Conservation (phyloP, 2,113 vertebrate species). For the Neodontobutis hainanensis region DNA sequence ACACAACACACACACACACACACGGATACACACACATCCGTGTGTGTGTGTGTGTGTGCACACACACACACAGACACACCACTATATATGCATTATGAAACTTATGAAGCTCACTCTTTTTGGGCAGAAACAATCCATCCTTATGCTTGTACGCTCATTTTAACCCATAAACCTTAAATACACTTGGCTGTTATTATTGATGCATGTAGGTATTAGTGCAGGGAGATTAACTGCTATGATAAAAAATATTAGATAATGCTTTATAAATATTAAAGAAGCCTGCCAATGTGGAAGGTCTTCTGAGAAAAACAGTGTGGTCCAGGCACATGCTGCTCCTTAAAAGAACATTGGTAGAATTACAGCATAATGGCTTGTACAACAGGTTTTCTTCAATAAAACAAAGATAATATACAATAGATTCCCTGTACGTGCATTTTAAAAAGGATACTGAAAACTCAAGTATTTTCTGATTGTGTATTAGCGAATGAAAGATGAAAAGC, state of each 20-base stretch:
- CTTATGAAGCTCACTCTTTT: not conserved
- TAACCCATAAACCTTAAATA: conserved; percentile 37
- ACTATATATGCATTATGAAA: too few species aligned
- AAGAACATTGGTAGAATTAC: too few species aligned
- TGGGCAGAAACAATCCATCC: not conserved
- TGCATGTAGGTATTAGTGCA: conserved; percentile 46
- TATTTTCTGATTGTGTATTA: not conserved
- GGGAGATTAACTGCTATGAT: conserved; percentile 56
- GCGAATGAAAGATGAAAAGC: conserved; percentile 12
- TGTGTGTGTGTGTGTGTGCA: too few species aligned
- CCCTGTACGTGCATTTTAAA: too few species aligned
- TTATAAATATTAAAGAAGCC: conserved; percentile 36
- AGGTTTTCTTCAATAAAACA: not conserved
- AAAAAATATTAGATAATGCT: conserved; percentile 53
- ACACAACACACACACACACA: too few species aligned
- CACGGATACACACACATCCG: too few species aligned
- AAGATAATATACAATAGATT: not conserved
- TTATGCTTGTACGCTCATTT: conserved; percentile 13
- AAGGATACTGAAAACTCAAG: not conserved
- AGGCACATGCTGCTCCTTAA: not conserved
- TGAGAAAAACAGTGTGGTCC: conserved; percentile 15
- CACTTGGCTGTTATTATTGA: conserved; percentile 31
- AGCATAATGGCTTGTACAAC: too few species aligned
- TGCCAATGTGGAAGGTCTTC: conserved; percentile 32
- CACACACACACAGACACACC: too few species aligned